These are phyloP conservation scores for Drosophila pachea DNA, from an alignment of 1,140 invertebrate species.

Conservation along the genomic window DNA sequence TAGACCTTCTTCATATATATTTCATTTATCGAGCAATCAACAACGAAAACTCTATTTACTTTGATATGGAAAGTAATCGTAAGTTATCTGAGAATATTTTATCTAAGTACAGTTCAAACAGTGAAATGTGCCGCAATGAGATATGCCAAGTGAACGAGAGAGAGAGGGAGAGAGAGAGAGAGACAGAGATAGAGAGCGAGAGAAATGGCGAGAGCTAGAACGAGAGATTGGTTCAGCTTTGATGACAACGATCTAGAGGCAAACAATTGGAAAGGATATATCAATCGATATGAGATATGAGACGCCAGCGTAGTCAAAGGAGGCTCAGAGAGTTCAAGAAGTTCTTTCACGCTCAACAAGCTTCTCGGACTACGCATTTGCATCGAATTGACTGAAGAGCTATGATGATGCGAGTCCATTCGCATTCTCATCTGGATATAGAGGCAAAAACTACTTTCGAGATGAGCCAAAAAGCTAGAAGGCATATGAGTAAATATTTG, in stretches of 20 bases:
- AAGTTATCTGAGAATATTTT: constrained; percentile 13
- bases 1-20: background rate
- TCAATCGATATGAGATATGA: background rate
- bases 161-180: background rate
- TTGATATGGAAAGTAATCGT: background rate
- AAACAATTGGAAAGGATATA: background rate
- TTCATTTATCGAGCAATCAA: too few relatives aligned
- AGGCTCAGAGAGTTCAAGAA: background rate
- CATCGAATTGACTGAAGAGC: too few relatives aligned
- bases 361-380: too few relatives aligned
- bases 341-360: too few relatives aligned
- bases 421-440: background rate
- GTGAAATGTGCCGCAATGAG: constrained; percentile 12
- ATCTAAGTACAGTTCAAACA: constrained; percentile 22
- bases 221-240: background rate
- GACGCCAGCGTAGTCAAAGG: background rate
- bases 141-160: constrained; percentile 7
- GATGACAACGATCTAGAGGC: background rate
- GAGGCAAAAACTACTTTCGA: background rate
- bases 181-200: background rate
- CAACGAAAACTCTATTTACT: too few relatives aligned
- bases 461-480: constrained; percentile 4
- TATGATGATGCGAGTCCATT: too few relatives aligned
- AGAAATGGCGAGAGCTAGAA: background rate
- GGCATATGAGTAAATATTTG: background rate